A percentile compares a stretch with the other conserved stretches of the same genome.
phyloP scores from a whole-genome alignment of 1,140 invertebrate genomes.

The Rhyzopertha dominica region DNA sequence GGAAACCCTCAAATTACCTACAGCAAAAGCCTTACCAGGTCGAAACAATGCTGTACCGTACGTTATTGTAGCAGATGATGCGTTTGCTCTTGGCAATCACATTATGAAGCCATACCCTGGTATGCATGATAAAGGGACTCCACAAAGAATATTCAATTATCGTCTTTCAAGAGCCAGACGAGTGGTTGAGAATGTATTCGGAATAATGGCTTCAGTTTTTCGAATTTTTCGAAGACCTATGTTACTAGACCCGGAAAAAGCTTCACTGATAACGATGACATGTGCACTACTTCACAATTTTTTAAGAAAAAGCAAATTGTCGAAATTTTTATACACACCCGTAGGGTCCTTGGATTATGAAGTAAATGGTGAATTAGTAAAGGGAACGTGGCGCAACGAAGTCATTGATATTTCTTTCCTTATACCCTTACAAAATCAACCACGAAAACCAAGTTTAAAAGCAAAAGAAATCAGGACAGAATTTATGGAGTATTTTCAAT shows the following conservation, averaged over 20 bases:
- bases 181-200: slow-evolving; percentile 43
- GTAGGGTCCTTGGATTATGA: slow-evolving; percentile 7
- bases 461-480: no score
- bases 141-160: slow-evolving; percentile 40
- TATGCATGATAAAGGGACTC: slow-evolving; percentile 21
- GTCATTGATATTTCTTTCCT: no score
- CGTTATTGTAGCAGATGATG: slow-evolving; percentile 32
- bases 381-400: slow-evolving; percentile 10
- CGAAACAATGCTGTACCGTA: slow-evolving; percentile 22
- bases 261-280: slow-evolving; percentile 7
- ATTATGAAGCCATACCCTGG: slow-evolving; percentile 44
- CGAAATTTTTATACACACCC: slow-evolving; percentile 7
- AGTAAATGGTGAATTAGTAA: slow-evolving; percentile 12
- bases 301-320: slow-evolving; percentile 13
- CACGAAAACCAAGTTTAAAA: no score
- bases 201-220: slow-evolving; percentile 9
- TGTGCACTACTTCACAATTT: slow-evolving; percentile 12
- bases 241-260: slow-evolving; percentile 28
- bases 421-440: no score
- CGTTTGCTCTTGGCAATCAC: slow-evolving; percentile 34
- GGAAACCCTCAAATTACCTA: slow-evolving; percentile 16
- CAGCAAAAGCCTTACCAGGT: slow-evolving; percentile 14
- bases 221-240: slow-evolving; percentile 5
- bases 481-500: no score
- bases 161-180: slow-evolving; percentile 34